A percentile compares a stretch with the other conserved stretches of the same genome.
phyloP scores from a whole-genome alignment of 2,888 invertebrate species.

The Phyllotreta cruciferae region DNA sequence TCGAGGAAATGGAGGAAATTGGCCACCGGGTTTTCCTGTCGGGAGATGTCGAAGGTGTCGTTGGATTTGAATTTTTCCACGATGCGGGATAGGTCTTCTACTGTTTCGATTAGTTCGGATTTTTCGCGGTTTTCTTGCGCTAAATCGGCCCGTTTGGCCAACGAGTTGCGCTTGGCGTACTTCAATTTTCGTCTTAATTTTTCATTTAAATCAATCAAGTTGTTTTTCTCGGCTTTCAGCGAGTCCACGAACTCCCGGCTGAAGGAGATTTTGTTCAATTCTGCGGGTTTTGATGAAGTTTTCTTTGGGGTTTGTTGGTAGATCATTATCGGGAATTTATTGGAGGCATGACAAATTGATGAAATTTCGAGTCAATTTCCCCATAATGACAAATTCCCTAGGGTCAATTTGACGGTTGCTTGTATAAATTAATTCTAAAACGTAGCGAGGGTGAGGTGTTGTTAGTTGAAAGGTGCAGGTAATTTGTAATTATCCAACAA shows the following conservation, averaged over 20 bases:
- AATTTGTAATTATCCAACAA: too few species aligned
- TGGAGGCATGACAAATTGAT: too few species aligned
- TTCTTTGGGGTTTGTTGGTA: too few species aligned
- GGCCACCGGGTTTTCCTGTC: constrained; percentile 38
- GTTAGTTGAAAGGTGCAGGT: too few species aligned
- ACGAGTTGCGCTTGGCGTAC: background rate
- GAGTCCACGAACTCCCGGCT: constrained; percentile 39
- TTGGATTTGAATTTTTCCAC: constrained; percentile 41
- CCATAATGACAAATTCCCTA: too few species aligned
- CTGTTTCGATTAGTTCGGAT: constrained; percentile 40
- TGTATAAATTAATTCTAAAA: too few species aligned
- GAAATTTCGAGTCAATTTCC: too few species aligned
- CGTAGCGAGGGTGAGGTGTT: too few species aligned
- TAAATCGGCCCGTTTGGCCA: constrained; percentile 29
- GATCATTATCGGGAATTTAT: too few species aligned
- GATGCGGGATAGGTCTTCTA: constrained; percentile 43
- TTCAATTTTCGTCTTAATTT: constrained; percentile 40
- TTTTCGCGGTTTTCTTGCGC: constrained; percentile 38
- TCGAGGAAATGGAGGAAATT: constrained; percentile 36
- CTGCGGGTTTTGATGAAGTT: constrained; percentile 35
- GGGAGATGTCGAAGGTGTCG: constrained; percentile 39
- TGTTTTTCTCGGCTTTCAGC: constrained; percentile 40
- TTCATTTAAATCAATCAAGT: constrained; percentile 39
- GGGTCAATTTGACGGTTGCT: too few species aligned
- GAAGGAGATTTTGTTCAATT: constrained; percentile 35